phyloP scores from a whole-genome alignment of 2,888 invertebrate species.

The Euclidia mi region DNA sequence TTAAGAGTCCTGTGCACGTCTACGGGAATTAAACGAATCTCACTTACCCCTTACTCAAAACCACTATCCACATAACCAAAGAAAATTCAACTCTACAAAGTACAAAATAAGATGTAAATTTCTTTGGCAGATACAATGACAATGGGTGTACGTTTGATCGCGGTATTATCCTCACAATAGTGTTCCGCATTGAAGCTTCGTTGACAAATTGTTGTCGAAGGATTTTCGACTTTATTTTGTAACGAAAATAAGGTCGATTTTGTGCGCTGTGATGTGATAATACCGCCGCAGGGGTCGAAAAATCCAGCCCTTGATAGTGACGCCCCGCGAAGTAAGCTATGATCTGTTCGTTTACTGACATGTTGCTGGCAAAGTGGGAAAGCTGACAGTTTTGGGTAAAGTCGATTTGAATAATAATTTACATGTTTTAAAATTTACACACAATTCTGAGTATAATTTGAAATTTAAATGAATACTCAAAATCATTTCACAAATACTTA shows the following conservation, averaged over 20 bases:
- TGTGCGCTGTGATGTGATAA: constrained; percentile 65
- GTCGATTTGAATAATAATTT: background rate
- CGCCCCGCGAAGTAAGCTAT: constrained; percentile 89
- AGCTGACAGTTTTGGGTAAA: constrained; percentile 1
- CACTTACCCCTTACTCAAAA: constrained; percentile 81
- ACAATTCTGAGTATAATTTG: no score
- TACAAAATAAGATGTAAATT: constrained; percentile 55
- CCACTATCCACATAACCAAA: constrained; percentile 28
- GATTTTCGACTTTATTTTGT: constrained; percentile 63
- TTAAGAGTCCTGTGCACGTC: constrained; percentile 86
- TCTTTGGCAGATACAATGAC: constrained; percentile 53
- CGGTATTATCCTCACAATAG: constrained; percentile 88
- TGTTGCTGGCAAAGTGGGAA: constrained; percentile 61
- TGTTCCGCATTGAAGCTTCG: constrained; percentile 85
- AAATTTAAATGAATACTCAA: no score
- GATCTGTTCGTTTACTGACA: constrained; percentile 84
- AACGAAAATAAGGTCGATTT: constrained; percentile 68
- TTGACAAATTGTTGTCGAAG: constrained; percentile 71
- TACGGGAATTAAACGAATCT: constrained; percentile 87
- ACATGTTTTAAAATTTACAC: background rate
- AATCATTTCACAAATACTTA: no score
- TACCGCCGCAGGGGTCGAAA: constrained; percentile 85
- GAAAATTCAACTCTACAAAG: constrained; percentile 55
- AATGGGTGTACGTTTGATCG: constrained; percentile 86
- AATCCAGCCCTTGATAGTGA: constrained; percentile 86